Conservation (phyloP, 2,797 vertebrate genomes). For the Enteromius anoplus region DNA sequence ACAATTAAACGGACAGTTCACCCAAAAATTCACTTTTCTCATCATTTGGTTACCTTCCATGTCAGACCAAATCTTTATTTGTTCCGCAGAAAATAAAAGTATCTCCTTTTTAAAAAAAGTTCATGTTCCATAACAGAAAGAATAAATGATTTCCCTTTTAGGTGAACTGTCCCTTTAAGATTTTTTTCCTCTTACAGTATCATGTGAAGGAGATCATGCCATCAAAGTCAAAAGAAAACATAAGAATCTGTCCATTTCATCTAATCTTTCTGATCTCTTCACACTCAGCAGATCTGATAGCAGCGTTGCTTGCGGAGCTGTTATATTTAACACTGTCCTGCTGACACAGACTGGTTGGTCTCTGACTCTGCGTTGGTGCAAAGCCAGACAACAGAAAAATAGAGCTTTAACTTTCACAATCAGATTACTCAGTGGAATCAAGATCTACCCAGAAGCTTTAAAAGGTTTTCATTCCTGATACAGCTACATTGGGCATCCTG, state of each 20-base stretch:
- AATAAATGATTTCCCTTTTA: background rate
- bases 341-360: slow-evolving; percentile 15
- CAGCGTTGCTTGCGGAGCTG: background rate
- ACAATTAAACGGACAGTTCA: background rate
- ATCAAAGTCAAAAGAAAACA: slow-evolving; percentile 1
- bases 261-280: background rate
- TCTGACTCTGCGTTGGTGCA: slow-evolving; percentile 9
- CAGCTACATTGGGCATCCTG: slow-evolving; percentile 12
- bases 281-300: slow-evolving; percentile 15
- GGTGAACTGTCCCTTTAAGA: background rate
- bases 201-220: background rate
- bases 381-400: background rate
- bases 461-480: background rate
- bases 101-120: background rate
- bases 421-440: background rate
- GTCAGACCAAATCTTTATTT: background rate
- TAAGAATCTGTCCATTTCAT: background rate
- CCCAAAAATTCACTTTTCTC: background rate
- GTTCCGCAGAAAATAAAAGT: background rate
- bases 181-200: background rate
- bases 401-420: slow-evolving; percentile 11
- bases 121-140: background rate
- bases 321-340: slow-evolving; percentile 16
- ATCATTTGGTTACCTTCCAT: background rate
- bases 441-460: background rate